Evolutionary conservation across 1,140 invertebrate genomes (phyloP), one percentile per base, ranked within the genome.

Genomic region (Drosophila ogumai): DNA sequence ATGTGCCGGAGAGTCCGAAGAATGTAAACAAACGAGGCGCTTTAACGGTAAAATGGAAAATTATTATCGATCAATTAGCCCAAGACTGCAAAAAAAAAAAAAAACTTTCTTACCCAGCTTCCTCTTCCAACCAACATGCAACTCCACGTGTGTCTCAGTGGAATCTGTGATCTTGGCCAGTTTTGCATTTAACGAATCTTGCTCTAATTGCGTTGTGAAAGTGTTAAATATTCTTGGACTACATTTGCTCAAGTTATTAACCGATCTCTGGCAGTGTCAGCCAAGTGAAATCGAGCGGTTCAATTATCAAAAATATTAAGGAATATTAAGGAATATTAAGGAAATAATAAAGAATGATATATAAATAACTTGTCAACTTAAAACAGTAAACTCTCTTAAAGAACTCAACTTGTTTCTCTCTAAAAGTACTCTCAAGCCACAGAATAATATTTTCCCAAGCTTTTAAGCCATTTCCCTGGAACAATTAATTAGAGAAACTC

Each of bases 31-130:
- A 91, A 91, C 88, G 82, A 84, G 88, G 88, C 84, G 88, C 81
- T 91, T 91, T 91, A 91, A 91, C 88, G 88, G 88, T 91, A 91
- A 91, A 79, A 79, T 91, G 88, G 84, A 91, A 91, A 91, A 91
- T 81, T 91, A 91, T 91, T 91, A 88, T 91, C 82, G 82, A 91
- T 91, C 78, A 91, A 91, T 91, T 91, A 91, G 86, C 86, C 80
- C 81, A 88, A 78, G 50, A 73, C 81, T 85, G 86, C 81, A 85
- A 90, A 88, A 88, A 86, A 57, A 12, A 17, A 36, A 12, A 44
- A 34, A 55, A 68, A 72, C 68, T 71, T 72, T 72, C 66, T 40
- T 71, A 32, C 31, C 22, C 40, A 44, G 66, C 36, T 43, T 5
- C 43, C 50, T 1, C 25, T 1, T 19, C 28, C 25, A 50, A 3